Conservation (phyloP, 2,888 invertebrate genomes). For the Mesorhabditis sp. region DNA sequence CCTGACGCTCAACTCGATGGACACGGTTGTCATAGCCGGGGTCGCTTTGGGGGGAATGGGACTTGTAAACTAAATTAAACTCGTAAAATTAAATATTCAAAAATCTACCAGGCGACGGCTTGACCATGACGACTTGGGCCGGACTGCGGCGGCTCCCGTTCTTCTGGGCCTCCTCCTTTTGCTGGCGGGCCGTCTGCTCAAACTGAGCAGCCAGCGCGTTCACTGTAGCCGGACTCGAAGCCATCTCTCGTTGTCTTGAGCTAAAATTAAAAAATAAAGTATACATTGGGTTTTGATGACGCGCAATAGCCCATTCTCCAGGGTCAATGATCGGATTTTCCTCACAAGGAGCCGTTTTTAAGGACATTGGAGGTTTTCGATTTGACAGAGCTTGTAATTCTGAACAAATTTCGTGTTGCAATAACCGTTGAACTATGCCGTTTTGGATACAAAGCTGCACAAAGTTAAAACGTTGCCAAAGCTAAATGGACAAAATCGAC, state of each 20-base stretch:
- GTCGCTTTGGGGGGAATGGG: neutral
- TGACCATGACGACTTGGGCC: slow-evolving; percentile 11
- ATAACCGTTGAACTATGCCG: too few species aligned
- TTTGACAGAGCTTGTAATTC: too few species aligned
- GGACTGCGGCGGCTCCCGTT: neutral
- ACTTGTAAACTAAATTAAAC: neutral
- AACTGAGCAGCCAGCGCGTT: slow-evolving; percentile 22
- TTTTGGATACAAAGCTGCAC: too few species aligned
- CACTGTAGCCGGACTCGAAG: slow-evolving; percentile 16
- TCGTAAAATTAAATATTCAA: neutral
- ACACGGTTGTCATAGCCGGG: slow-evolving; percentile 12
- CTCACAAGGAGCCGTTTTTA: too few species aligned
- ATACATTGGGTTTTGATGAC: too few species aligned
- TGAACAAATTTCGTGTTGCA: too few species aligned
- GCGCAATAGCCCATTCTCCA: too few species aligned
- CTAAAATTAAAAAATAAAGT: too few species aligned
- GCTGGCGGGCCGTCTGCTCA: slow-evolving; percentile 18
- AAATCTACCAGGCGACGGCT: slow-evolving; percentile 10
- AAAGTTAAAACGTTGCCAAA: too few species aligned
- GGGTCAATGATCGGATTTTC: too few species aligned
- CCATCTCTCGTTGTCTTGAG: slow-evolving; percentile 14
- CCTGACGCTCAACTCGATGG: slow-evolving; percentile 16
- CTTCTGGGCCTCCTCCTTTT: slow-evolving; percentile 14
- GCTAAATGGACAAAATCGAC: too few species aligned
- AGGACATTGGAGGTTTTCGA: too few species aligned